These are phyloP conservation scores for Platypus cylindrus DNA, from an alignment of 2,888 invertebrate species.

Conservation along the genomic window DNA sequence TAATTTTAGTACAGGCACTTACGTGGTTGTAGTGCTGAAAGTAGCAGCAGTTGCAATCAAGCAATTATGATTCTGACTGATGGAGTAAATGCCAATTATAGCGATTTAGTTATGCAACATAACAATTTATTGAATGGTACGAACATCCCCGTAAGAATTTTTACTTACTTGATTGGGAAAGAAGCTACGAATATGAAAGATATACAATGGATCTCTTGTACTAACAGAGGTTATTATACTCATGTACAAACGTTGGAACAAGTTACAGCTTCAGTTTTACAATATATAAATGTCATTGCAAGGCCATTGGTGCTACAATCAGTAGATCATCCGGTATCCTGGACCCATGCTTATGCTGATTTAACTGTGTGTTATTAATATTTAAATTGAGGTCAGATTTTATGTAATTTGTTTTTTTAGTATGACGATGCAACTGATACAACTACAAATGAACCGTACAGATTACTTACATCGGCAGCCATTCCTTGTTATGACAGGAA, in stretches of 20 bases:
- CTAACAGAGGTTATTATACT: slow-evolving; percentile 87
- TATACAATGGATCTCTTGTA: slow-evolving; percentile 89
- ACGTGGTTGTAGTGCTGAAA: slow-evolving; percentile 39
- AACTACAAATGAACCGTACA: slow-evolving; percentile 37
- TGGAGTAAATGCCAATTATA: slow-evolving; percentile 78
- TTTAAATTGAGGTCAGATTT: slow-evolving; percentile 1
- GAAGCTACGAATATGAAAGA: slow-evolving; percentile 85
- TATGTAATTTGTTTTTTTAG: slow-evolving; percentile 18
- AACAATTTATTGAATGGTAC: slow-evolving; percentile 60
- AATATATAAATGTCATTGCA: slow-evolving; percentile 91
- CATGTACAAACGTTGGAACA: slow-evolving; percentile 93
- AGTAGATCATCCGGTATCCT: slow-evolving; percentile 67
- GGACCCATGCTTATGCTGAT: slow-evolving; percentile 92
- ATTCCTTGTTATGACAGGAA: slow-evolving; percentile 82
- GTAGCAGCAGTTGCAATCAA: slow-evolving; percentile 66
- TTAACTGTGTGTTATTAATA: slow-evolving; percentile 49
- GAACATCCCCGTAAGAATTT: slow-evolving; percentile 75
- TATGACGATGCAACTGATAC: slow-evolving; percentile 27
- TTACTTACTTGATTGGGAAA: slow-evolving; percentile 89
- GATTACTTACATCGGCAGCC: slow-evolving; percentile 81
- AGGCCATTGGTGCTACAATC: slow-evolving; percentile 67
- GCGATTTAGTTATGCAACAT: slow-evolving; percentile 69
- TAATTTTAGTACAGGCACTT: slow-evolving; percentile 30
- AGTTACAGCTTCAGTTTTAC: slow-evolving; percentile 88
- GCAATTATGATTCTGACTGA: slow-evolving; percentile 95